Evolutionary conservation across 2,797 vertebrate species (phyloP), one percentile per base, ranked within the genome.

Genomic region (Clarias pachynema): DNA sequence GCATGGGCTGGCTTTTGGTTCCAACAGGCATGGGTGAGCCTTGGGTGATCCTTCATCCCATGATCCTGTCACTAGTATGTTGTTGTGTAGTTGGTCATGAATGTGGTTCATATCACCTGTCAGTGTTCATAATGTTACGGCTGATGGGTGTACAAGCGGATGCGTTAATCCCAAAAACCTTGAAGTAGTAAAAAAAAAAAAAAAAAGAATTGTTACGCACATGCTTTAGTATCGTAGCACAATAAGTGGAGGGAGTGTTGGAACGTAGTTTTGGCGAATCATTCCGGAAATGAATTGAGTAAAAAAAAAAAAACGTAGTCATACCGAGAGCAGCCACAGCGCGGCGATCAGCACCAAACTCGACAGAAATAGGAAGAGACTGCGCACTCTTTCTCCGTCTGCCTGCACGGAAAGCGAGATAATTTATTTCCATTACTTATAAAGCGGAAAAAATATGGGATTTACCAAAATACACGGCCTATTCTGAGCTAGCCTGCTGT

Each of bases 321-420:
- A 65, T 80, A 53, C 62, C 31, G 37, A 29, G 66, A 66, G 79
- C n/a, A 29, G 16, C 68, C 87, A 59, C 66, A 0, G 26, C 2
- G 66, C 34, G 62, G 26, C n/a, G 31, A 29, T 9, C 15, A n/a
- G 4, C 49, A 26, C n/a, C 49, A 8, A 31, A n/a, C 5, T 31
- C 18, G 18, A 31, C 65, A 53, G 10, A 86, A 86, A 15, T 34
- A 62, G 84, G 86, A 88, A 85, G 86, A 73, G 34, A 12, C 20
- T 81, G 83, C 63, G 37, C 29, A 44, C 18, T 18, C 5, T 0
- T 29, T n/a, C 44, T 66, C 40, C 7, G 24, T 80, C 10, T 26
- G 37, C 1, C 29, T 59, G 9, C 2, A 2, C 10, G 63, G 69
- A 68, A 81, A 56, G 22, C 5, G 0, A 20, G 15, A 31, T 2